phyloP scores from a whole-genome alignment of 2,113 vertebrate genomes.

The Nicator chloris region DNA sequence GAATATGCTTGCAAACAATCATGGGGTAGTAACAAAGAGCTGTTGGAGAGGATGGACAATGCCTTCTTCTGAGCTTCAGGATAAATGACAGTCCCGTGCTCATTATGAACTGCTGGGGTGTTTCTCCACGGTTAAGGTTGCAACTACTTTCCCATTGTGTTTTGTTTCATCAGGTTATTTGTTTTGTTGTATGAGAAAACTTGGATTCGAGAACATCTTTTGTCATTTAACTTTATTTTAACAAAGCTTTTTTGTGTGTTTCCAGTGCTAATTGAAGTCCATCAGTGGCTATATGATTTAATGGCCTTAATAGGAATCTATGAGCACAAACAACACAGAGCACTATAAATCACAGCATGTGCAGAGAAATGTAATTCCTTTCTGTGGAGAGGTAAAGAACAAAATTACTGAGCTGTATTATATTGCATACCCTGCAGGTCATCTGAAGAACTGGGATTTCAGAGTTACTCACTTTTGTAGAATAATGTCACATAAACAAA shows the following conservation, averaged over 20 bases:
- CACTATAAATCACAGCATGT: neutral
- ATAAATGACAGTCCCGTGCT: neutral
- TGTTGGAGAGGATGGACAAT: neutral
- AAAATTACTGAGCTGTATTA: conserved; percentile 29
- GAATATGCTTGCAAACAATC: conserved; percentile 25
- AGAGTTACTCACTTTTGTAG: neutral
- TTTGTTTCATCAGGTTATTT: conserved; percentile 38
- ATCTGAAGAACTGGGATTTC: conserved; percentile 5
- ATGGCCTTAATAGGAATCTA: conserved; percentile 47
- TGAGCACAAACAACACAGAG: conserved; percentile 10
- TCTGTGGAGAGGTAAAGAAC: conserved; percentile 19
- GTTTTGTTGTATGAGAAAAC: conserved; percentile 20
- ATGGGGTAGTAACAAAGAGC: conserved; percentile 17
- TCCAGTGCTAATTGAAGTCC: conserved; percentile 45
- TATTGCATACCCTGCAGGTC: conserved; percentile 9
- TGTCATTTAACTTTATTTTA: conserved; percentile 35
- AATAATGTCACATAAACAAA: neutral
- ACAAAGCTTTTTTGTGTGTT: conserved; percentile 44
- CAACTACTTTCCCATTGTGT: neutral
- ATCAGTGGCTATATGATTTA: conserved; percentile 54
- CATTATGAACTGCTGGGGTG: conserved; percentile 10
- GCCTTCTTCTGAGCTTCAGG: conserved; percentile 1
- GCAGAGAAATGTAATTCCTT: conserved; percentile 19
- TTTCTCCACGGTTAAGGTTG: neutral
- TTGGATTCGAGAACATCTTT: neutral